A percentile compares a stretch with the other conserved stretches of the same genome.
Evolutionary conservation across 2,797 vertebrate species (phyloP).

Genomic region (Prionace glauca): DNA sequence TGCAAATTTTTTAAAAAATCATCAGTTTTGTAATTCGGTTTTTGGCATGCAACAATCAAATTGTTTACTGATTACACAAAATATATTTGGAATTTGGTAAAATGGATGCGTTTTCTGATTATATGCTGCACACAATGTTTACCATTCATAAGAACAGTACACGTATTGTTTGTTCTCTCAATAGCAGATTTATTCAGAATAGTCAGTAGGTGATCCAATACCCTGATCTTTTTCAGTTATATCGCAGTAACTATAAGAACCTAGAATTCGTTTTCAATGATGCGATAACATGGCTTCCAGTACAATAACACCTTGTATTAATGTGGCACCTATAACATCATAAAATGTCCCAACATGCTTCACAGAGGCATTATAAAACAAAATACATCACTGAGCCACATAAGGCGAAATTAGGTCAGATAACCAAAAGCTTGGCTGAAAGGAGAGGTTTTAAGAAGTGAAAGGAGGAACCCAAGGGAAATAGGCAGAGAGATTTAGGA

Average conservation of each 20-base stretch:
- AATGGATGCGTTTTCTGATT: not conserved
- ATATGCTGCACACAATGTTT: not conserved
- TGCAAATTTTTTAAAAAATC: not conserved
- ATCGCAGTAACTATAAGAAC: not conserved
- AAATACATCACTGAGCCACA: not conserved
- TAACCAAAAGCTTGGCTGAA: not conserved
- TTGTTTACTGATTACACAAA: not conserved
- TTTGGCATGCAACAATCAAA: not conserved
- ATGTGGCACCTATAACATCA: not conserved
- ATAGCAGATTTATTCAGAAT: not conserved
- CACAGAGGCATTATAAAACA: not conserved
- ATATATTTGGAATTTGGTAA: slow-evolving; percentile 5
- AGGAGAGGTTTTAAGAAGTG: not conserved
- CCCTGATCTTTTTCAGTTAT: not conserved
- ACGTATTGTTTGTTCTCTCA: slow-evolving; percentile 3
- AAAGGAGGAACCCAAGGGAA: not conserved
- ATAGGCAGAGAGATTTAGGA: not conserved
- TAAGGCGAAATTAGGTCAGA: not conserved
- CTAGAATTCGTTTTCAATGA: not conserved
- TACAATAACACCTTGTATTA: not conserved
- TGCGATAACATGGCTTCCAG: not conserved
- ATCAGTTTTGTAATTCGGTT: not conserved
- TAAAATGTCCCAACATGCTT: not conserved
- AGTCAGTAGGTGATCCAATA: not conserved
- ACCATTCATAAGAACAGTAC: not conserved